Evolutionary conservation across 64 coral and sea anemone species (phyloP).

Genomic region (Anthopleura sola): DNA sequence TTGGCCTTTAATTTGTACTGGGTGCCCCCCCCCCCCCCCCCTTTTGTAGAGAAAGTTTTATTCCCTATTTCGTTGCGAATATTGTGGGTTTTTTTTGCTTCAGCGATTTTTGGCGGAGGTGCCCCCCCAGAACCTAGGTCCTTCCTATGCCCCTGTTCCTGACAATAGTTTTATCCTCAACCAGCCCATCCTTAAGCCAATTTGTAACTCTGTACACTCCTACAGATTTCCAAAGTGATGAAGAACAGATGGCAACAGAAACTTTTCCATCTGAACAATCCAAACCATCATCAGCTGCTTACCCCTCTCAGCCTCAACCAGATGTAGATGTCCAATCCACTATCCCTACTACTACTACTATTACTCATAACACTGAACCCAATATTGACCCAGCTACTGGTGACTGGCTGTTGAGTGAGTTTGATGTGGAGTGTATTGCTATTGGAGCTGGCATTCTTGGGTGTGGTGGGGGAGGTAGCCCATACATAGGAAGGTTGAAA

Average conservation of each 20-base stretch:
- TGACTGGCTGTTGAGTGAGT: slow-evolving; percentile 64
- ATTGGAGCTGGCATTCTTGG: slow-evolving; percentile 90
- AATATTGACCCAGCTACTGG: slow-evolving; percentile 57
- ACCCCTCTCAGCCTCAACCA: neutral
- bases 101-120: too few species aligned
- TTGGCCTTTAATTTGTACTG: too few species aligned
- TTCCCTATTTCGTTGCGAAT: too few species aligned
- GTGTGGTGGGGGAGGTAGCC: slow-evolving; percentile 86
- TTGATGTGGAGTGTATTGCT: slow-evolving; percentile 86
- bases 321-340: neutral
- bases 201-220: neutral
- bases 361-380: slow-evolving; percentile 27
- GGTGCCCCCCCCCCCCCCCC: too few species aligned
- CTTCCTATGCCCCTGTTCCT: too few species aligned
- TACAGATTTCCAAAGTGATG: neutral
- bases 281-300: neutral
- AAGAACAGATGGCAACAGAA: neutral
- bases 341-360: neutral
- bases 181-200: neutral
- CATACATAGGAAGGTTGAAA: slow-evolving; percentile 66
- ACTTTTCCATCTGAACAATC: neutral
- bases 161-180: neutral
- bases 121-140: too few species aligned
- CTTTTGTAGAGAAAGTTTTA: too few species aligned
- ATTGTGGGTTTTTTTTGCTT: too few species aligned